Evolutionary conservation across 2,888 invertebrate genomes (phyloP).

Genomic region (Polyommatus iphigenia): DNA sequence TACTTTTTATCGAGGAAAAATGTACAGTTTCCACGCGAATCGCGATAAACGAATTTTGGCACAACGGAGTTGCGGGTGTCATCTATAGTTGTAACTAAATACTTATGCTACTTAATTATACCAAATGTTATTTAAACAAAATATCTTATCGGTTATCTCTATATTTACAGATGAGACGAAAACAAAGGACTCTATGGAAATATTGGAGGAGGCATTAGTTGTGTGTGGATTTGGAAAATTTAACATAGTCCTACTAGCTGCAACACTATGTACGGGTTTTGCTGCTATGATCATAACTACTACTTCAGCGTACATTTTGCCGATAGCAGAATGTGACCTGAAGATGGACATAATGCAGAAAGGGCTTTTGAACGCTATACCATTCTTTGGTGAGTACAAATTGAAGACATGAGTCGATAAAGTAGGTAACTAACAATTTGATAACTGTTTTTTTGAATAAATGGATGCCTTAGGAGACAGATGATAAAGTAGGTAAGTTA

Average conservation of each 20-base stretch:
- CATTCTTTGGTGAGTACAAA: conserved; percentile 53
- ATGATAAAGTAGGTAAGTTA: no score
- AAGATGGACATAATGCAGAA: conserved; percentile 56
- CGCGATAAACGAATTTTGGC: no score
- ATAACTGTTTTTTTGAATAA: no score
- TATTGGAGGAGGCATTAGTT: conserved; percentile 54
- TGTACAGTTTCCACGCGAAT: no score
- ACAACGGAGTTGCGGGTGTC: no score
- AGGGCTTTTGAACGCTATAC: conserved; percentile 55
- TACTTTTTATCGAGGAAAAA: no score
- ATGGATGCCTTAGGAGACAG: no score
- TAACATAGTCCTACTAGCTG: conserved; percentile 50
- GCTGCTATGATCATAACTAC: conserved; percentile 51
- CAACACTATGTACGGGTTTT: conserved; percentile 49
- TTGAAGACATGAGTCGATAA: no score
- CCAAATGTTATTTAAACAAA: background rate
- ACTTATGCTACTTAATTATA: background rate
- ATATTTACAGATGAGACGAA: conserved; percentile 34
- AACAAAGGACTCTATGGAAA: conserved; percentile 49
- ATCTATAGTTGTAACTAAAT: background rate
- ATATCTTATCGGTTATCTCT: background rate
- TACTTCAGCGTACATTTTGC: conserved; percentile 55
- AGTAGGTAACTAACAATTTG: no score
- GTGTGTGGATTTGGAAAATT: conserved; percentile 56
- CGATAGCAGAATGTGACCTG: conserved; percentile 59